A percentile compares a stretch with the other conserved stretches of the same genome.
These are phyloP conservation scores for Elephantulus edwardii DNA, from an alignment of 2,113 vertebrate genomes.

Conservation along the genomic window DNA sequence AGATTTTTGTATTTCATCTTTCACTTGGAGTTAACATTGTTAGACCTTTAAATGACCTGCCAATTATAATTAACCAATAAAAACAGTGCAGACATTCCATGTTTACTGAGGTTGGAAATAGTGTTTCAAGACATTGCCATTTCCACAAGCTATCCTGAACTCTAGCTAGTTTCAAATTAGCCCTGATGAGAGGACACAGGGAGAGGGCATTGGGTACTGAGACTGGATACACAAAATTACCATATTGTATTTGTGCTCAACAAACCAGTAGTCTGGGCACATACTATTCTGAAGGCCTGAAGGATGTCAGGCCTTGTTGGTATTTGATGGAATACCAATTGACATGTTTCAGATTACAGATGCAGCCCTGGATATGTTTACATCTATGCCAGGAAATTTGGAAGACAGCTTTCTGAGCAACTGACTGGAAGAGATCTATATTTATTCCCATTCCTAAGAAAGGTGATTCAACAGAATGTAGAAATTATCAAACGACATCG, in stretches of 20 bases:
- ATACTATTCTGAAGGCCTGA: neutral
- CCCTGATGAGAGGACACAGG: neutral
- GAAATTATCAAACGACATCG: too few relatives aligned
- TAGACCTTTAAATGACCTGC: neutral
- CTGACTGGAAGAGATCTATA: too few relatives aligned
- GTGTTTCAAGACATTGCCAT: slow-evolving; percentile 25
- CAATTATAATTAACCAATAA: neutral
- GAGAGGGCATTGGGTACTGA: neutral
- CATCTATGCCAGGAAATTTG: too few relatives aligned
- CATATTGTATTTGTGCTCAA: neutral
- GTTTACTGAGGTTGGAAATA: slow-evolving; percentile 4
- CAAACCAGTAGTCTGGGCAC: neutral
- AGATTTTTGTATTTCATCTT: neutral
- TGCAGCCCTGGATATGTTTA: too few relatives aligned
- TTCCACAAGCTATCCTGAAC: neutral
- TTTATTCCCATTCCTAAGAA: too few relatives aligned
- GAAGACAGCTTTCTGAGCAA: too few relatives aligned
- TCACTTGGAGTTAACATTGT: neutral
- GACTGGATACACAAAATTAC: neutral
- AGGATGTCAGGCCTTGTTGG: neutral
- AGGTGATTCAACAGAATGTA: too few relatives aligned
- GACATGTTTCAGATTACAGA: too few relatives aligned
- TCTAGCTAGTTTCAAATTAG: slow-evolving; percentile 29
- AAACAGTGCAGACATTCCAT: neutral
- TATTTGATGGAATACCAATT: neutral